A percentile compares a stretch with the other conserved stretches of the same genome.
phyloP scores from a whole-genome alignment of 1,140 invertebrate genomes.

The Heliothis virescens region DNA sequence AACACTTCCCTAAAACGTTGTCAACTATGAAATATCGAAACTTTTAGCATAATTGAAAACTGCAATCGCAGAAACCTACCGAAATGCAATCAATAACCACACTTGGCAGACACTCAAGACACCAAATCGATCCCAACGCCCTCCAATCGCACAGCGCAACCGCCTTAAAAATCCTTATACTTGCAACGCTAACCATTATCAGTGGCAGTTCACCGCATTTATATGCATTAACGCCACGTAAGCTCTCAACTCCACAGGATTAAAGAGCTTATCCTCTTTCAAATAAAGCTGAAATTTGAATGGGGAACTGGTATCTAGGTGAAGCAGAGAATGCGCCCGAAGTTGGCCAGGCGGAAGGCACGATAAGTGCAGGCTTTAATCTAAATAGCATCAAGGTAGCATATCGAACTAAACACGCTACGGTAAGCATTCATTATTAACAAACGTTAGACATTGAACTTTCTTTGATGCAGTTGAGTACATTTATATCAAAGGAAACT shows the following conservation, averaged over 20 bases:
- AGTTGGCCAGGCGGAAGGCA: slow-evolving; percentile 75
- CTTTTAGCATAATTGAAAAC: slow-evolving; percentile 33
- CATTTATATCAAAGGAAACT: slow-evolving; percentile 39
- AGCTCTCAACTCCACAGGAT: slow-evolving; percentile 43
- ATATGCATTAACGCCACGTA: slow-evolving; percentile 71
- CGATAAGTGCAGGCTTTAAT: slow-evolving; percentile 80
- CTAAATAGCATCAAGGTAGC: slow-evolving; percentile 76
- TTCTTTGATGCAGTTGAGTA: slow-evolving; percentile 39
- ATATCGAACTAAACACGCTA: slow-evolving; percentile 49
- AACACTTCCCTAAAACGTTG: background rate
- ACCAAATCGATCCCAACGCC: slow-evolving; percentile 57
- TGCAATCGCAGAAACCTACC: slow-evolving; percentile 2
- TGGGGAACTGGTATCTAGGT: slow-evolving; percentile 51
- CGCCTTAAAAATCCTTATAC: slow-evolving; percentile 71
- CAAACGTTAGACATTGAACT: slow-evolving; percentile 37
- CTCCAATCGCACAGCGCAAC: slow-evolving; percentile 56
- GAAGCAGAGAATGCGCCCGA: slow-evolving; percentile 60
- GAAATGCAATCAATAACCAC: slow-evolving; percentile 45
- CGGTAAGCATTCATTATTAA: slow-evolving; percentile 50
- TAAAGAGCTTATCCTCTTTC: slow-evolving; percentile 54
- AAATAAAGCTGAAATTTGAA: slow-evolving; percentile 68
- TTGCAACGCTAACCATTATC: slow-evolving; percentile 71
- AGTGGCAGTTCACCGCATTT: slow-evolving; percentile 74
- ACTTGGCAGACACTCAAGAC: slow-evolving; percentile 56
- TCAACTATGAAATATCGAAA: slow-evolving; percentile 9